Evolutionary conservation across 2,888 invertebrate species (phyloP).

Genomic region (Biston stratarius): DNA sequence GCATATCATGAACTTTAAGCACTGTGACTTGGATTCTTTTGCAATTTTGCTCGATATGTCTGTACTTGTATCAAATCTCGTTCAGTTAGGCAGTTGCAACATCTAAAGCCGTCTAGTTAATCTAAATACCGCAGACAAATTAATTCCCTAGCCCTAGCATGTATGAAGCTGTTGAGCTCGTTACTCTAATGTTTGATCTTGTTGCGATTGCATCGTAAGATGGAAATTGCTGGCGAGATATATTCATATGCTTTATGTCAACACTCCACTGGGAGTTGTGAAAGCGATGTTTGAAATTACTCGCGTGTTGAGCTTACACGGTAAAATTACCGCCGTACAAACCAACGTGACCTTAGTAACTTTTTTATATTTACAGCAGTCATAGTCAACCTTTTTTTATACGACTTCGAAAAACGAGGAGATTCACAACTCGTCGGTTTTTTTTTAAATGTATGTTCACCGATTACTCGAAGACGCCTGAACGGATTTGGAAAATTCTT

Average conservation of each 20-base stretch:
- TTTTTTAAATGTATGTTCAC: too few relatives aligned
- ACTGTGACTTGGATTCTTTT: too few relatives aligned
- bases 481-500: too few relatives aligned
- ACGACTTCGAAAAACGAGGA: too few relatives aligned
- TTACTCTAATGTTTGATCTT: slow-evolving; percentile 63
- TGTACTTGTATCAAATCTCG: slow-evolving; percentile 30
- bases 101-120: slow-evolving; percentile 38
- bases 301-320: neutral
- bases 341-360: neutral
- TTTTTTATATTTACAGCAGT: too few relatives aligned
- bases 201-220: slow-evolving; percentile 56
- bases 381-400: too few relatives aligned
- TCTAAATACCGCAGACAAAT: slow-evolving; percentile 47
- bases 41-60: too few relatives aligned
- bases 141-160: slow-evolving; percentile 56
- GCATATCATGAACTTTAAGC: too few relatives aligned
- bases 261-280: slow-evolving; percentile 1
- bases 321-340: too few relatives aligned
- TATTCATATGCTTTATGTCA: slow-evolving; percentile 22
- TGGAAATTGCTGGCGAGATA: slow-evolving; percentile 64
- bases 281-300: neutral
- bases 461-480: too few relatives aligned
- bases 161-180: slow-evolving; percentile 65
- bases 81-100: slow-evolving; percentile 24
- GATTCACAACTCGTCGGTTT: too few relatives aligned